Evolutionary conservation across 2,113 vertebrate genomes (phyloP).

Genomic region (Microcebus murinus): DNA sequence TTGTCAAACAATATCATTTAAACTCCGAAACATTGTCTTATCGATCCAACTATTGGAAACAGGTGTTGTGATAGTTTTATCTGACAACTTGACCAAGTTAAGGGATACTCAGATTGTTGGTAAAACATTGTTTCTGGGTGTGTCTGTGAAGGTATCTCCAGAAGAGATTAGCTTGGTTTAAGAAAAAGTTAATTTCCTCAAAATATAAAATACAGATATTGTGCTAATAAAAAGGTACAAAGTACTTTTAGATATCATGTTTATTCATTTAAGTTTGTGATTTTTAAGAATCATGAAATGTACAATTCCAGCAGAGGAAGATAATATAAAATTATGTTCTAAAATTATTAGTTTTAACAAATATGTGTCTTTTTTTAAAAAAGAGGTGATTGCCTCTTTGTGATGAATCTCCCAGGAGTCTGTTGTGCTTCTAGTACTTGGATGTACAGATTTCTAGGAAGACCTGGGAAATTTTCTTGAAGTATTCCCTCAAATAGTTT

Average conservation of each 20-base stretch:
- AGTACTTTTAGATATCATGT: not conserved
- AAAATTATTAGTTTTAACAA: not conserved
- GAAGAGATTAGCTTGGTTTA: not conserved
- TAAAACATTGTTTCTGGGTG: not conserved
- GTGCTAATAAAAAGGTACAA: not conserved
- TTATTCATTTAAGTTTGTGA: not conserved
- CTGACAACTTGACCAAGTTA: not conserved
- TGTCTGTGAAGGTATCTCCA: too few species aligned
- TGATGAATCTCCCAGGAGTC: too few species aligned
- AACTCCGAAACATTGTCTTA: not conserved
- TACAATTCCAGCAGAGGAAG: not conserved
- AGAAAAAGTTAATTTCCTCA: not conserved
- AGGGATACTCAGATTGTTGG: not conserved
- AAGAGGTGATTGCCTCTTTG: too few species aligned
- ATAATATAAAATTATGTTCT: not conserved
- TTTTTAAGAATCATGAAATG: not conserved
- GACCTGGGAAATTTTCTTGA: too few species aligned
- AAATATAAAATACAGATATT: not conserved
- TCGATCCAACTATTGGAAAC: not conserved
- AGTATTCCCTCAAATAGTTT: too few species aligned
- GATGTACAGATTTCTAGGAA: too few species aligned
- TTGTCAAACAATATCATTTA: not conserved
- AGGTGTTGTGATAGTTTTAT: not conserved
- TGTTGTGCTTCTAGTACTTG: too few species aligned
- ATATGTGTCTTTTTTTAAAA: too few species aligned